Conservation (phyloP, 2,113 vertebrate genomes). For the Octodon degus region DNA sequence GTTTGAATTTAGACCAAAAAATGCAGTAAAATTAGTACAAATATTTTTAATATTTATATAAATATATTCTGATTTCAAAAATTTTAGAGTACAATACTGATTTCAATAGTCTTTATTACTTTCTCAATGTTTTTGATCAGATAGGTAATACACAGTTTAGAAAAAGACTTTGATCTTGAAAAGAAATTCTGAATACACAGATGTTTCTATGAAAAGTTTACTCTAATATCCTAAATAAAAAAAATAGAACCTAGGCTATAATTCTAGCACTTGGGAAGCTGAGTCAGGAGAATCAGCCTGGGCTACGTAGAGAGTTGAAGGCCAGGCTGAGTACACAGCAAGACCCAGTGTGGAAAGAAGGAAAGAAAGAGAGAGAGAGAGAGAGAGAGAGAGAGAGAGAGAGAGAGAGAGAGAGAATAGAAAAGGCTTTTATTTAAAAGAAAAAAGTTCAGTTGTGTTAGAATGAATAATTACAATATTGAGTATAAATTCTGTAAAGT, state of each 20-base stretch:
- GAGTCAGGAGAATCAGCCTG: neutral
- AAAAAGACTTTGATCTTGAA: neutral
- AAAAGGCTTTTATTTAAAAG: conserved; percentile 28
- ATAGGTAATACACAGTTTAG: neutral
- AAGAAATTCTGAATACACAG: neutral
- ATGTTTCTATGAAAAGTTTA: conserved; percentile 28
- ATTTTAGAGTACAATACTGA: neutral
- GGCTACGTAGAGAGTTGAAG: neutral
- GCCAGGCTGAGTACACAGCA: neutral
- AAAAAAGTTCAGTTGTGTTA: neutral
- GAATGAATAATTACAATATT: conserved; percentile 57
- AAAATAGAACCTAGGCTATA: neutral
- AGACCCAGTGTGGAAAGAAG: neutral
- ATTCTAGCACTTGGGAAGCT: neutral
- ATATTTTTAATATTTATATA: neutral
- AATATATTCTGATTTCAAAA: conserved; percentile 43
- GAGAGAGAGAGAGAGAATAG: neutral
- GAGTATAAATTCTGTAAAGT: conserved; percentile 17
- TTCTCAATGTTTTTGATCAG: neutral
- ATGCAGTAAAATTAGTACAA: neutral
- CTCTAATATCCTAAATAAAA: neutral
- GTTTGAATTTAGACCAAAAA: neutral
- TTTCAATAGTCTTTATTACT: neutral
- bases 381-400: neutral
- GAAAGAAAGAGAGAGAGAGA: neutral